Evolutionary conservation across 2,797 vertebrate genomes (phyloP).

Genomic region (Gouania willdenowi): DNA sequence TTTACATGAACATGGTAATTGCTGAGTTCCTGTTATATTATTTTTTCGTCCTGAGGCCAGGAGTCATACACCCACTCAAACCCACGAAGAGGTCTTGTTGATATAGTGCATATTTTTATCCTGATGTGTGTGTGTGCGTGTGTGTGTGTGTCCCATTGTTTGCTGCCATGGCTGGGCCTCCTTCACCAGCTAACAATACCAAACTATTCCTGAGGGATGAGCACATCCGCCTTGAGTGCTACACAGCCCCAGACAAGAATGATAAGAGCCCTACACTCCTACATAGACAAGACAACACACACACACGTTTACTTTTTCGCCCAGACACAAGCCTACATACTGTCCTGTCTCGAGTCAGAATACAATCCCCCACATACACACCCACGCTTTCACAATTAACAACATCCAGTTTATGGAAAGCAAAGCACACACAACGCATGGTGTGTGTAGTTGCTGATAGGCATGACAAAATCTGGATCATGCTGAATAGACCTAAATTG

Average conservation of each 20-base stretch:
- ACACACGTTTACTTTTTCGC: no score
- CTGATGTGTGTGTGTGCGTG: conserved; percentile 17
- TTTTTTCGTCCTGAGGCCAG: no score
- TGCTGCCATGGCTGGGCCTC: conserved; percentile 60
- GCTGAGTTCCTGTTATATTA: no score
- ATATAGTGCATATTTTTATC: conserved; percentile 63
- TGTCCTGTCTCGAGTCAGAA: conserved; percentile 8
- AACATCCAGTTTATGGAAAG: conserved; percentile 6
- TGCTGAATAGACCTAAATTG: no score
- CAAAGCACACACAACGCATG: conserved; percentile 6
- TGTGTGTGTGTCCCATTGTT: conserved; percentile 48
- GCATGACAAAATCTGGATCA: neutral
- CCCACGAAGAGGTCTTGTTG: conserved; percentile 37
- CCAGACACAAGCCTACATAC: conserved; percentile 30
- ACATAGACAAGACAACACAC: conserved; percentile 27
- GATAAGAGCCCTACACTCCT: conserved; percentile 51
- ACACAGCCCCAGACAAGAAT: conserved; percentile 46
- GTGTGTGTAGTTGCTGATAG: conserved; percentile 1
- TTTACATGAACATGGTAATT: no score
- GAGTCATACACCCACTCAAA: conserved; percentile 8
- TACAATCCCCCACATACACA: neutral
- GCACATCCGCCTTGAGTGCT: conserved; percentile 68
- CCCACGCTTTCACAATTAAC: neutral
- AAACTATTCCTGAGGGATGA: conserved; percentile 72
- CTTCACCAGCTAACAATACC: conserved; percentile 69